A percentile compares a stretch with the other conserved stretches of the same genome.
phyloP scores from a whole-genome alignment of 2,888 invertebrate genomes.

The Melanotus villosus region DNA sequence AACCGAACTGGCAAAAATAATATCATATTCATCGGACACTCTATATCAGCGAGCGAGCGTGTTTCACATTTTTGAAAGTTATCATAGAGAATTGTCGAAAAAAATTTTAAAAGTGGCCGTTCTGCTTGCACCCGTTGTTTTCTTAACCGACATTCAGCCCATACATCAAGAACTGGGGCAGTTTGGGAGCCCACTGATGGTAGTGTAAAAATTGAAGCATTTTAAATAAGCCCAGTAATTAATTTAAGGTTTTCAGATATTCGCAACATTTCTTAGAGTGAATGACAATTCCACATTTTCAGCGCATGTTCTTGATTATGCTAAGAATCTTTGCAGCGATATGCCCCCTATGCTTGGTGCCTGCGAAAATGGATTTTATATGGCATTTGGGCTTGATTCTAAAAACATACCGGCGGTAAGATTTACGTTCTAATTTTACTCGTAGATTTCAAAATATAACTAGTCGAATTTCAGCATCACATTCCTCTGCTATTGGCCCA shows the following conservation, averaged over 20 bases:
- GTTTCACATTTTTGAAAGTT: conserved; percentile 77
- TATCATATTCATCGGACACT: conserved; percentile 84
- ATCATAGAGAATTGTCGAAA: conserved; percentile 76
- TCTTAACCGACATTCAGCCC: background rate
- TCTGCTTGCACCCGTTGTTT: conserved; percentile 71
- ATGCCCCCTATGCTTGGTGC: background rate
- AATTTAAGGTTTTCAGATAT: background rate
- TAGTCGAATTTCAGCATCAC: background rate
- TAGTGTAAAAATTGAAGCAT: background rate
- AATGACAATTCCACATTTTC: background rate
- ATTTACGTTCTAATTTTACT: background rate
- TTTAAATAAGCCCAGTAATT: background rate
- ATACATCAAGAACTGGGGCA: background rate
- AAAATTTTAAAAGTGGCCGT: conserved; percentile 73
- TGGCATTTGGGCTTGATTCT: background rate
- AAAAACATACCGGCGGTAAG: conserved; percentile 3
- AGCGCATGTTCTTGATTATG: background rate
- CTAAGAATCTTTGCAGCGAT: background rate
- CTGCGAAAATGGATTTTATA: conserved; percentile 9
- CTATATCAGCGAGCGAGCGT: conserved; percentile 85
- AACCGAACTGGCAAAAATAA: conserved; percentile 31
- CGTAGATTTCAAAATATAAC: background rate
- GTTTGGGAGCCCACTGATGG: background rate
- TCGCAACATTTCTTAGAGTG: background rate
- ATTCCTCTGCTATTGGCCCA: background rate